Evolutionary conservation across 1,140 invertebrate genomes (phyloP), one percentile per base, ranked within the genome.

Genomic region (Amyelois transitella): DNA sequence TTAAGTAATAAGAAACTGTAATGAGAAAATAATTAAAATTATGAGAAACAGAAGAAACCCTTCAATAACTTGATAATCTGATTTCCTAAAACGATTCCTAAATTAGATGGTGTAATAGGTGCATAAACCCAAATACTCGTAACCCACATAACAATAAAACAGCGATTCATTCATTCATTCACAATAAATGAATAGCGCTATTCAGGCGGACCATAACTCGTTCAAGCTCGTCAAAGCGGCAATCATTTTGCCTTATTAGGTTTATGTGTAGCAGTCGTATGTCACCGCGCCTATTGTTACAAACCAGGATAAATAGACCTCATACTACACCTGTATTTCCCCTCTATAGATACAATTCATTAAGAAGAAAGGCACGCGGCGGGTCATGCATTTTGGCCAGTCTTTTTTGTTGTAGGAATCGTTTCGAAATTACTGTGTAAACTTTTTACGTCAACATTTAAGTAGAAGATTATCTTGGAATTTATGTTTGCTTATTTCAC

Each of bases 201-300:
- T 38, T 38, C 32, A 48, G 32, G 47, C 52, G 44, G 38, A 0
- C 44, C 21, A 45, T 57, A 22, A 53, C 24, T 53, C 28, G 8
- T 53, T 44, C 38, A 47, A 45, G 48, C 20, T 43, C 48, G 44
- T 20, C 43, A 28, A 24, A 58, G 45, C 25, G 43, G 19, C 25
- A 56, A 55, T 57, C 53, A 28, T 57, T 53, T 38, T 50, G 51
- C 49, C 38, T 57, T 61, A 56, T 61, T 57, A 53, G 53, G 38
- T 44, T n/a, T 51, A 48, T 43, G 49, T 56, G 43, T 61, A 61
- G 28, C 53, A 57, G 53, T 61, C 43, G 58, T 52, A 32, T 28
- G 52, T 47, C 52, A 47, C 43, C 32, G 32, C 32, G 32, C n/a
- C 45, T 48, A 54, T 54, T 54, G 52, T 54, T 38, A 3, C 2